Conservation (phyloP, 2,797 vertebrate genomes). For the Myotis daubentonii region DNA sequence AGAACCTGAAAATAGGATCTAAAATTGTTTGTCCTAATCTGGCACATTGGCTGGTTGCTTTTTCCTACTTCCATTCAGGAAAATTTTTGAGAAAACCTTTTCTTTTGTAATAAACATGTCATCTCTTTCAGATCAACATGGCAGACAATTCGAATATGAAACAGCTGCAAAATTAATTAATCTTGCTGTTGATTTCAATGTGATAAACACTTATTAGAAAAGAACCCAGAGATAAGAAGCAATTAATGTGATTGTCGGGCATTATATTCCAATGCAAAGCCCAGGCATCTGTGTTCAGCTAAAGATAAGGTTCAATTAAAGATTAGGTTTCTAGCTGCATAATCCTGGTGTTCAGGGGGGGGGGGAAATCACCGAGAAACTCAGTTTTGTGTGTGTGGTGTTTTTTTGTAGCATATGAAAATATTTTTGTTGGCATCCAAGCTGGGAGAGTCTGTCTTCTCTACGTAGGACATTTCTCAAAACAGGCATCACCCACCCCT, state of each 20-base stretch:
- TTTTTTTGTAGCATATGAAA: not conserved
- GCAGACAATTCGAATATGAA: constrained; percentile 60
- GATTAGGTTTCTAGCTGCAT: constrained; percentile 47
- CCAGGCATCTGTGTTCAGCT: not conserved
- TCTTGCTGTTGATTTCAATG: constrained; percentile 45
- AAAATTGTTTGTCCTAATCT: not conserved
- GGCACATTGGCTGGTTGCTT: not conserved
- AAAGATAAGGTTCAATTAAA: constrained; percentile 10
- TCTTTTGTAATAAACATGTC: constrained; percentile 57
- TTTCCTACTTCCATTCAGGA: constrained; percentile 23
- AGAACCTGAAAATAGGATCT: not conserved
- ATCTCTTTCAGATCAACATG: constrained; percentile 56
- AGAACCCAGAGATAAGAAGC: constrained; percentile 64
- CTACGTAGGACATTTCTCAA: not conserved
- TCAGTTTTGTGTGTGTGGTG: not conserved
- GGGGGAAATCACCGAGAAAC: not conserved
- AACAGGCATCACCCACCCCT: not conserved
- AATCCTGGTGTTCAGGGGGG: not conserved
- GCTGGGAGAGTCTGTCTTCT: not conserved
- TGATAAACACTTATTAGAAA: constrained; percentile 72
- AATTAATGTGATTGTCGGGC: constrained; percentile 59
- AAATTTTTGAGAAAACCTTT: not conserved
- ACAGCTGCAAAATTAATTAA: constrained; percentile 67
- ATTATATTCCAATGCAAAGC: constrained; percentile 55
- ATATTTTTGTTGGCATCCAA: not conserved